Base-by-base conservation (phyloP, 2,113 vertebrate genomes). In the Barbus barbus region DNA sequence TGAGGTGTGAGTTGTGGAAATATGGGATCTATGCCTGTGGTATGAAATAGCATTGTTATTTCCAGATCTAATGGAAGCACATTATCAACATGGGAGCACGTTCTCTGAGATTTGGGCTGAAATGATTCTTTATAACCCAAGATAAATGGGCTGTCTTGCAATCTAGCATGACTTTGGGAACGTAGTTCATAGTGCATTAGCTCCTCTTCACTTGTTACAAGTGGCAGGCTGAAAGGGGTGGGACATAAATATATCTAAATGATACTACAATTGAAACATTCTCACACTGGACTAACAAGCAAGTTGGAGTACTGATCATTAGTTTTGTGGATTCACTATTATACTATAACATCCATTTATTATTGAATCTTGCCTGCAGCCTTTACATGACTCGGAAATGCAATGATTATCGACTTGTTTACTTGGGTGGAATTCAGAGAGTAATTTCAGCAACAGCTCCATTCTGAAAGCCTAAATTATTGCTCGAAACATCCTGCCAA, bases 31-130 rank as follows among this genome's bases (percentile, higher is more conserved):
- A 9, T 44, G 58, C 63, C 67, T 83, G 65, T 84, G 72, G 81
- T 82, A 58, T 88, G 60, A 89, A 77, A 60, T 33, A 71, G 38
- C 81, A 76, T 80, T 86, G 89, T 89, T 90, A 89, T 86, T 81
- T 81, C n/a, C 83, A 82, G 76, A 28, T 7, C 73, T 90, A 87
- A 89, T 89, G 83, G 88, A 89, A 61, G 84, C 56, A 61, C 69
- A 85, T 26, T 85, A 86, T 84, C 86, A 82, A 79, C 82, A 87
- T 87, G 74, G 85, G 83, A 84, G 71, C 58, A 58, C 7, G 73
- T 58, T 87, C 80, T 72, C 36, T 85, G 75, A 86, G 78, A 87
- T 85, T 76, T 85, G 41, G 22, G 22, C 84, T 82, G 67, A 90
- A 85, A 89, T 86, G 22, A 81, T 48, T 73, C 20, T 46, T 90